Evolutionary conservation across 2,113 vertebrate species (phyloP).

Genomic region (Caloenas nicobarica): DNA sequence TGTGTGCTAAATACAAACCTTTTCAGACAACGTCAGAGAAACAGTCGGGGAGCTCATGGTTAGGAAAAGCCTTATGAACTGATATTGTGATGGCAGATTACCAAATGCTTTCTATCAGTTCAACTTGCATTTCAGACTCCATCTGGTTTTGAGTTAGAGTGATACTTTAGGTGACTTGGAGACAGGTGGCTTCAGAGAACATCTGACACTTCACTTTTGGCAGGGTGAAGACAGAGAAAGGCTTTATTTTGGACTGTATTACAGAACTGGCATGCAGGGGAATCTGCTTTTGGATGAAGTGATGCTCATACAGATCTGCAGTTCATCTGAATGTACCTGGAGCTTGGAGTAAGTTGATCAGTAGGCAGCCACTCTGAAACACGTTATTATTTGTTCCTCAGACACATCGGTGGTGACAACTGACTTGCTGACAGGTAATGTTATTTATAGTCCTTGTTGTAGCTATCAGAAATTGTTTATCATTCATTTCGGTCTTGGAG

Average conservation of each 20-base stretch:
- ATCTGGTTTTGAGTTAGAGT: neutral
- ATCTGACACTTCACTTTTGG: neutral
- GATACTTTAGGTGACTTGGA: neutral
- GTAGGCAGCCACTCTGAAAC: neutral
- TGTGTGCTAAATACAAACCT: conserved; percentile 23
- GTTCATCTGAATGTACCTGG: neutral
- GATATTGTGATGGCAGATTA: neutral
- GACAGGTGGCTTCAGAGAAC: neutral
- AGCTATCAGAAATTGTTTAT: neutral
- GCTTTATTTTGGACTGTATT: neutral
- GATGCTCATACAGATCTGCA: neutral
- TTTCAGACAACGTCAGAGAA: neutral
- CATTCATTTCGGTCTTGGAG: neutral
- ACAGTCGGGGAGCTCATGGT: neutral
- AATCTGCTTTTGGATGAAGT: neutral
- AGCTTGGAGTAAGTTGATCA: neutral
- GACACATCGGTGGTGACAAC: neutral
- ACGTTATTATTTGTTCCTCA: neutral
- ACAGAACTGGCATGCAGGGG: neutral
- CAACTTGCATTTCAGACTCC: neutral
- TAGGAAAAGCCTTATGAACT: neutral
- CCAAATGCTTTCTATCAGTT: neutral
- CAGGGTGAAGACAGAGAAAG: neutral
- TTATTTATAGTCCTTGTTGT: neutral
- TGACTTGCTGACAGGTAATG: conserved; percentile 7